phyloP scores from a whole-genome alignment of 2,797 vertebrate genomes.

The Anas georgica region DNA sequence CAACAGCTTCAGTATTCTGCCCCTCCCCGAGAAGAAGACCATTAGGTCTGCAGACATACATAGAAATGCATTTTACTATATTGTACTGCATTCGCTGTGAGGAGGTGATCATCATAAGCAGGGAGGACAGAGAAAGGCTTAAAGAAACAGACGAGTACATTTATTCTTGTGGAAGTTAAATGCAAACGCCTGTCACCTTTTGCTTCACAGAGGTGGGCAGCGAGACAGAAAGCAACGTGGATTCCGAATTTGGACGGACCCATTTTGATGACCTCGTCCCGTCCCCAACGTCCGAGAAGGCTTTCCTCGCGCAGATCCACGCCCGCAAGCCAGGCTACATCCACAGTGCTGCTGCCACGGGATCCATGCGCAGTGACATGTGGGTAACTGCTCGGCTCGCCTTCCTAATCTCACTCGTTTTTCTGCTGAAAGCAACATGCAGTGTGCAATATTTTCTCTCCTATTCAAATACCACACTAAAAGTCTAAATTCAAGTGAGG shows the following conservation, averaged over 20 bases:
- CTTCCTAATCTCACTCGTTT: not conserved
- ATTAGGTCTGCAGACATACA: not conserved
- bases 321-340: conserved; percentile 85
- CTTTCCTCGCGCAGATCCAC: conserved; percentile 84
- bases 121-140: not conserved
- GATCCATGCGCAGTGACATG: conserved; percentile 77
- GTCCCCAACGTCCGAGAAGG: conserved; percentile 86
- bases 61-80: not conserved
- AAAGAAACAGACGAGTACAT: not conserved
- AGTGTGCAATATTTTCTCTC: not conserved
- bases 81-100: not conserved
- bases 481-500: not conserved
- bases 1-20: not conserved
- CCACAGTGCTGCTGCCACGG: conserved; percentile 73
- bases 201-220: conserved; percentile 86
- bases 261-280: conserved; percentile 87
- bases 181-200: not conserved
- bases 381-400: conserved; percentile 48
- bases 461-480: not conserved
- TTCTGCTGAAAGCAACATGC: not conserved
- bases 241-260: conserved; percentile 87
- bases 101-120: not conserved
- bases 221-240: conserved; percentile 90
- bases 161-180: not conserved
- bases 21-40: not conserved